Conservation (phyloP, 2,797 vertebrate species). For the Anabacerthia variegaticeps region DNA sequence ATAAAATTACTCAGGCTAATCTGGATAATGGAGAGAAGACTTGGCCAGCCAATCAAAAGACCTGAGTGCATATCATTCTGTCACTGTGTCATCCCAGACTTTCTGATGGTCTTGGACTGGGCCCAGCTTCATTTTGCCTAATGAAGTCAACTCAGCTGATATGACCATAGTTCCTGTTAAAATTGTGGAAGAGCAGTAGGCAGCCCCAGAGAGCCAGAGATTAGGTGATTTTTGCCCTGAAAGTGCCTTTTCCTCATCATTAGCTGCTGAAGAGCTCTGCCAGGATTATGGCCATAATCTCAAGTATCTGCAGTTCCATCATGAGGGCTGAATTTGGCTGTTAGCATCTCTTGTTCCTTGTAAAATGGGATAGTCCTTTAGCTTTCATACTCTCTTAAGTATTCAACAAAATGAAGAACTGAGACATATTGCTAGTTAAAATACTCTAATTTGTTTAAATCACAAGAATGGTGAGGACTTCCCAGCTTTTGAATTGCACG, state of each 20-base stretch:
- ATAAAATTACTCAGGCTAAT: not conserved
- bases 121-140: not conserved
- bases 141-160: not conserved
- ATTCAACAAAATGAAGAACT: not conserved
- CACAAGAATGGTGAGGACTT: not conserved
- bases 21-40: not conserved
- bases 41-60: not conserved
- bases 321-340: not conserved
- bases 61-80: not conserved
- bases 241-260: not conserved
- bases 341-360: not conserved
- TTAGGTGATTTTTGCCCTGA: not conserved
- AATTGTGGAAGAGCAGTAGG: not conserved
- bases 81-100: not conserved
- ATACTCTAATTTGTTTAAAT: not conserved
- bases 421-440: not conserved
- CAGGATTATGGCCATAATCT: not conserved
- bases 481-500: not conserved
- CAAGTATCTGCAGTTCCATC: not conserved
- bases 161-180: not conserved
- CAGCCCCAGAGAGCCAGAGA: not conserved
- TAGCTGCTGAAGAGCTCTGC: not conserved
- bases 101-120: not conserved
- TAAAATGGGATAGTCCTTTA: not conserved
- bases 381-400: not conserved